Conservation (phyloP, 1,140 invertebrate genomes). For the Fragariocoptes setiger region DNA sequence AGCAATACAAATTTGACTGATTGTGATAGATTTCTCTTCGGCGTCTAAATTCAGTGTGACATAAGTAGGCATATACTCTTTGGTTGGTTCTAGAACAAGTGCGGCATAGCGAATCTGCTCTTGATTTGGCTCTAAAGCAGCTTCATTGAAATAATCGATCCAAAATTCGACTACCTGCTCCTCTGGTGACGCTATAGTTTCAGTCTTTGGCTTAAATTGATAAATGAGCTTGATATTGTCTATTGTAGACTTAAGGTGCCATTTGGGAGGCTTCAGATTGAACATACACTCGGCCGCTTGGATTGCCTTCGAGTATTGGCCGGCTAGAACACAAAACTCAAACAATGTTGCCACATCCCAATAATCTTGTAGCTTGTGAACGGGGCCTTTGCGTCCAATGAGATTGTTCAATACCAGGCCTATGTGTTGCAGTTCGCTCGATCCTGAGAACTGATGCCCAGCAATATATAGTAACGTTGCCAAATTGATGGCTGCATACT, state of each 20-base stretch:
- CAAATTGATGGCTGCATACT: conserved; percentile 95
- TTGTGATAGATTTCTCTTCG: conserved; percentile 58
- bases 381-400: conserved; percentile 84
- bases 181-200: conserved; percentile 29
- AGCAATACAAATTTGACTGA: conserved; percentile 48
- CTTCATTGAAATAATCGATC: conserved; percentile 94
- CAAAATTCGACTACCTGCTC: conserved; percentile 76
- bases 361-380: conserved; percentile 71
- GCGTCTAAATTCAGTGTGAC: conserved; percentile 73
- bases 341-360: conserved; percentile 99
- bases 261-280: conserved; percentile 84
- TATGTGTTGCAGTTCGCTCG: conserved; percentile 58
- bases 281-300: conserved; percentile 98
- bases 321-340: conserved; percentile 85
- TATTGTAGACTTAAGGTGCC: conserved; percentile 91
- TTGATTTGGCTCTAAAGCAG: conserved; percentile 31
- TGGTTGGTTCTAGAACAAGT: conserved; percentile 64
- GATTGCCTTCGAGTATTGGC: conserved; percentile 84
- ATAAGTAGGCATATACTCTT: conserved; percentile 71
- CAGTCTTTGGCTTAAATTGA: conserved; percentile 39
- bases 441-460: conserved; percentile 73
- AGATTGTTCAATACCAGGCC: conserved; percentile 80
- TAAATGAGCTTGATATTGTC: conserved; percentile 88
- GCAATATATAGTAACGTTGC: conserved; percentile 88
- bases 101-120: conserved; percentile 61